Evolutionary conservation across 1,140 invertebrate species (phyloP), one percentile per base, ranked within the genome.

Genomic region (Lordiphosa collinella): DNA sequence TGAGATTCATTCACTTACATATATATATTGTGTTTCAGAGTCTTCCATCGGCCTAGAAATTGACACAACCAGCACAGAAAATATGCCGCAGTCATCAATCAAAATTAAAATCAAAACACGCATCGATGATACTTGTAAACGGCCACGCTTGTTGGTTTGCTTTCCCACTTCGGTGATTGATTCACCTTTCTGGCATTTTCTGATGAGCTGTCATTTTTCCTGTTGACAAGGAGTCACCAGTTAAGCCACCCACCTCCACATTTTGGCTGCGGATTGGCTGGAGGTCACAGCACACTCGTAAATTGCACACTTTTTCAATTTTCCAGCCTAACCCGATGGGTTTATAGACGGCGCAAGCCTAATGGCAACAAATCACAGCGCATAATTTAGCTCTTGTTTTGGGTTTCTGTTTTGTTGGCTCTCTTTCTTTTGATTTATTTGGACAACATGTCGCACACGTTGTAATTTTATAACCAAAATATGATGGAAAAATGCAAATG

Each of bases 361-460:
- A 68, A 78, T 78, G 69, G 75, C 59, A 55, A 64, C 68, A 79
- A 78, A 78, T 80, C 75, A 67, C 54, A 67, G 14, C 41, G 56
- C 61, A 72, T 71, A 78, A 78, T 79, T 73, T 51, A 41, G 41
- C 12, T n/a, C 0, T 36, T 32, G 4, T 32, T 25, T 34, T 25
- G 3, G 18, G 18, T 79, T 79, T 74, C 74, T 80, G 11, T 80
- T n/a, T 32, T 34, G 11, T 14, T 32, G 4, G 12, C 14, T 32
- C 14, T 32, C 11, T 9, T 9, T 13, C 8, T n/a, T 34, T 74
- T 79, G 75, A 79, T 79, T 79, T 79, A 79, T 79, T 80, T 80
- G 48, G 53, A 62, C 75, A 67, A 80, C 55, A 80, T 79, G 75
- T 80, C 74, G 70, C 69, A 79, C 68, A 80, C 68, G 61, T 69